phyloP scores from a whole-genome alignment of 2,797 vertebrate genomes.

The Babyrousa celebensis region DNA sequence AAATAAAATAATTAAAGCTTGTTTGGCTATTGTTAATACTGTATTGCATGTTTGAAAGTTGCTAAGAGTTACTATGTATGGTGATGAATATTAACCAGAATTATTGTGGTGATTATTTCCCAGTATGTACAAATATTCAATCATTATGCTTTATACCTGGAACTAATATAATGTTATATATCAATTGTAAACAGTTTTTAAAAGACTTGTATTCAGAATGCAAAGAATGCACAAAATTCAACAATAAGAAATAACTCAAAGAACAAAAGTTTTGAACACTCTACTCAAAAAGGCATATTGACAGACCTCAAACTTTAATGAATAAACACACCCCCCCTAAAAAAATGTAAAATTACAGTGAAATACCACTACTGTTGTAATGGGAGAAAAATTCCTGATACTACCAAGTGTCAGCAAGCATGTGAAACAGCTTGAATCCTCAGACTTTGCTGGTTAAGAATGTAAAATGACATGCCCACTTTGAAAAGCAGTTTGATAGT shows the following conservation, averaged over 20 bases:
- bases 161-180: not conserved
- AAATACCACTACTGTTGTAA: not conserved
- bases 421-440: not conserved
- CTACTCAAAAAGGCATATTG: not conserved
- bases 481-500: not conserved
- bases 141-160: not conserved
- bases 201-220: not conserved
- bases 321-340: too few relatives aligned
- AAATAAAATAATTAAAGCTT: too few relatives aligned
- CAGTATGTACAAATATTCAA: not conserved
- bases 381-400: not conserved
- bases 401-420: not conserved
- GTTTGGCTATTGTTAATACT: too few relatives aligned
- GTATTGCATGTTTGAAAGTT: too few relatives aligned
- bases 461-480: not conserved
- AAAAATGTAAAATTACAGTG: not conserved
- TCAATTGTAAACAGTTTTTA: not conserved
- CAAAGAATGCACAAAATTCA: constrained; percentile 9
- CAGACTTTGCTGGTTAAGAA: not conserved
- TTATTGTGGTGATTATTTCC: too few relatives aligned
- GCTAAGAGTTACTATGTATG: too few relatives aligned
- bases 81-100: too few relatives aligned
- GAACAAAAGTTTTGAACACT: not conserved
- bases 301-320: too few relatives aligned
- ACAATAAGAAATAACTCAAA: not conserved